Percentiles rank a stretch among this genome's conserved stretches.
Evolutionary conservation across 2,113 vertebrate species (phyloP).

Genomic region (Illadopsis cleaveri): DNA sequence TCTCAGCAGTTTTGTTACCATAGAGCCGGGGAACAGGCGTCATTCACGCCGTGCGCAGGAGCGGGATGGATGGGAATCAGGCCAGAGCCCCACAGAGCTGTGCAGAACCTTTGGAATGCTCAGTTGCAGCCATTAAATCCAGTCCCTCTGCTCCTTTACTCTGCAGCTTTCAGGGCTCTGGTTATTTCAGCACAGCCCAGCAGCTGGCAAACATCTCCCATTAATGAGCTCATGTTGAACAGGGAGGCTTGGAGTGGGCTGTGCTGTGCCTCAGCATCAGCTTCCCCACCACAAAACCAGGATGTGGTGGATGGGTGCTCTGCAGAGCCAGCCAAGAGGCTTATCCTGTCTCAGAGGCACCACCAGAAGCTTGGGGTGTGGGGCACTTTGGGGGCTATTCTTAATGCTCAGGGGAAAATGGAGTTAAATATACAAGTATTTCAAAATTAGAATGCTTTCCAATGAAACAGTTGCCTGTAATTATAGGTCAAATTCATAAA

Average conservation of each 20-base stretch:
- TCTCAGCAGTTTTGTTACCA: not conserved
- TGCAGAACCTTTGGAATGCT: not conserved
- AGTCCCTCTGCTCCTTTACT: not conserved
- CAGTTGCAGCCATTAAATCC: not conserved
- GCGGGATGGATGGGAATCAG: not conserved
- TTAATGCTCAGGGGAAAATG: not conserved
- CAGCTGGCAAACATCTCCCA: not conserved
- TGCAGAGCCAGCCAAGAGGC: not conserved
- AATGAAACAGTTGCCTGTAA: not conserved
- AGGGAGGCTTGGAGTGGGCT: not conserved
- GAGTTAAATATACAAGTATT: not conserved
- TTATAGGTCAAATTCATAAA: not conserved
- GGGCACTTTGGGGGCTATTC: not conserved
- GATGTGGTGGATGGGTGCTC: not conserved
- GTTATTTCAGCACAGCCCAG: not conserved
- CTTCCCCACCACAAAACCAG: not conserved
- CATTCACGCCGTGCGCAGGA: rapidly evolving
- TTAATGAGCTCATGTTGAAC: not conserved
- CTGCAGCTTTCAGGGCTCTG: not conserved
- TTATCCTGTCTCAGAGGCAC: not conserved
- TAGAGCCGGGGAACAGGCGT: rapidly evolving
- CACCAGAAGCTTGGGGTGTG: not conserved
- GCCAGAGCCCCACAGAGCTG: not conserved
- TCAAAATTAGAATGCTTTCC: not conserved
- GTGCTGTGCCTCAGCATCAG: not conserved